Evolutionary conservation across 2,797 vertebrate species (phyloP).

Genomic region (Phalanger gymnotis): DNA sequence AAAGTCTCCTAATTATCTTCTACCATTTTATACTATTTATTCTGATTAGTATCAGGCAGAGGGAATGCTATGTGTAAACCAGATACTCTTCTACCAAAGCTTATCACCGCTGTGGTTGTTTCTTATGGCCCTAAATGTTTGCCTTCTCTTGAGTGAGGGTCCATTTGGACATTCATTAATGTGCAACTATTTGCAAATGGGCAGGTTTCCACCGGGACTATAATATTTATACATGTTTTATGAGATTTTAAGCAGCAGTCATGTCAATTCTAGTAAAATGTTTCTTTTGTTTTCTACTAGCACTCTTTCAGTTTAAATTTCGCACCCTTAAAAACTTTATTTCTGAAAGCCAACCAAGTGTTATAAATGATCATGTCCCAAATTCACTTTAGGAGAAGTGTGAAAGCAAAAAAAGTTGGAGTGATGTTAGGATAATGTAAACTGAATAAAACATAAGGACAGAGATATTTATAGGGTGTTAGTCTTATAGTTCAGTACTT

Average conservation of each 20-base stretch:
- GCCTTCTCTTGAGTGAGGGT: not conserved
- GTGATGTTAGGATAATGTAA: not conserved
- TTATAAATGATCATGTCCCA: not conserved
- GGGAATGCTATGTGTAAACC: not conserved
- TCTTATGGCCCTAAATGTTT: conserved; percentile 5
- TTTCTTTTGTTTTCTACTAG: conserved; percentile 39
- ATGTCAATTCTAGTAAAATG: not conserved
- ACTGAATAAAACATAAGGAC: conserved; percentile 20
- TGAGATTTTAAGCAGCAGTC: not conserved
- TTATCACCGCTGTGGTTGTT: not conserved
- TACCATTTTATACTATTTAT: not conserved
- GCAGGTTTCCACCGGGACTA: not conserved
- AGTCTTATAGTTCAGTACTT: conserved; percentile 26
- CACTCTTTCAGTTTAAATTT: not conserved
- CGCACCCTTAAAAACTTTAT: conserved; percentile 35
- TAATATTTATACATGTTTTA: not conserved
- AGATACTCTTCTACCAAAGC: not conserved
- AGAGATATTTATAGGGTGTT: not conserved
- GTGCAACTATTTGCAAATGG: not conserved
- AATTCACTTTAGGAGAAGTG: not conserved
- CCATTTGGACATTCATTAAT: too few species aligned
- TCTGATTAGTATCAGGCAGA: not conserved
- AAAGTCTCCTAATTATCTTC: conserved; percentile 12
- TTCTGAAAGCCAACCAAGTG: conserved; percentile 27
- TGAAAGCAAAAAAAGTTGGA: not conserved